Evolutionary conservation across 1,140 invertebrate species (phyloP), one percentile per base, ranked within the genome.

Genomic region (Eurytemora carolleeae): DNA sequence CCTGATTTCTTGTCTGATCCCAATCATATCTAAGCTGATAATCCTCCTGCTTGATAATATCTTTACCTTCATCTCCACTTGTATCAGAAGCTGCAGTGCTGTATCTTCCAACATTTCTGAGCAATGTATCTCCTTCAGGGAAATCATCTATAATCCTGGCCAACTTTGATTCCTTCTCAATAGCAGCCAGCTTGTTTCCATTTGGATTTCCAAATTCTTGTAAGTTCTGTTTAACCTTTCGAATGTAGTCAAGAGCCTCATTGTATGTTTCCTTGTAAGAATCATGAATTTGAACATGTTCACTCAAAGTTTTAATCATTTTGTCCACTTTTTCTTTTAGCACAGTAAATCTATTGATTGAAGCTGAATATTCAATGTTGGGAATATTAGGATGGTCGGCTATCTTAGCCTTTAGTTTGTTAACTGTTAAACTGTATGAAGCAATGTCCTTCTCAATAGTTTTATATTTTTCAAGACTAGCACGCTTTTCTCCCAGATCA

Each of bases 231-330:
- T 86, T 82, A 2, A 82, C 81, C 65, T 82, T 83, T 52, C 85
- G 78, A n/a, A 95, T 77, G 85, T 86, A 93, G 64, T 92, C 87
- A 55, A 83, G 80, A 64, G 87, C 83, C 66, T 83, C 83, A 63
- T 84, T 82, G 65, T 85, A 86, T 0, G 81, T 79, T 66, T 81
- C 79, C 67, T 86, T 84, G 70, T 89, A 93, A 65, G 83, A 79
- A 66, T 93, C 88, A 66, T 94, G 88, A 61, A 84, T 81, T 63
- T 82, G 82, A 0, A 92, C 87, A 74, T 92, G 85, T 26, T 80
- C 76, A 69, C 89, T 84, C 24, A 89, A 72, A 66, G 79, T 80
- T 73, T 82, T 59, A 44, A 73, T 68, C 19, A 67, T 69, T 2
- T 67, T 58, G 16, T 64, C 65, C 3, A 73, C 64, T 20, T 64